Evolutionary conservation across 1,140 invertebrate species (phyloP).

Genomic region (Lanistes nyassanus): DNA sequence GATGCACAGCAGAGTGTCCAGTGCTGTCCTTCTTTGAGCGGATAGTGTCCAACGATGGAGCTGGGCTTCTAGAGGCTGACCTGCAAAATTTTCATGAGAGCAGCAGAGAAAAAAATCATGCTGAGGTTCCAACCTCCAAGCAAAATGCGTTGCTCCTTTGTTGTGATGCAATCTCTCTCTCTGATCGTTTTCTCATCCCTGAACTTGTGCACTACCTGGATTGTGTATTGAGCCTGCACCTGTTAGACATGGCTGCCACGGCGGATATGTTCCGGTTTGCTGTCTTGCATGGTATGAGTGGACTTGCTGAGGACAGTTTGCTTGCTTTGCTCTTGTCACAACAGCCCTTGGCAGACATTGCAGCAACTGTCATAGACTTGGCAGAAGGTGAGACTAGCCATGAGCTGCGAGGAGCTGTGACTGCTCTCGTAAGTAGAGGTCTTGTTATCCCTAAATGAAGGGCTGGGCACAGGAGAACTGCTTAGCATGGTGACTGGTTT

Average conservation of each 20-base stretch:
- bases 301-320: conserved; percentile 16
- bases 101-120: not conserved
- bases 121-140: not conserved
- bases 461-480: too few relatives aligned
- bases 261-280: conserved; percentile 23
- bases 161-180: conserved; percentile 16
- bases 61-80: not conserved
- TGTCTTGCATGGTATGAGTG: conserved; percentile 12
- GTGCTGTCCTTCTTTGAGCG: conserved; percentile 4
- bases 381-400: conserved; percentile 4
- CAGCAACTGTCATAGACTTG: not conserved
- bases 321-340: conserved; percentile 2
- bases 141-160: conserved; percentile 1
- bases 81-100: not conserved
- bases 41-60: too few relatives aligned
- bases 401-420: not conserved
- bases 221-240: not conserved
- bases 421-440: conserved; percentile 8
- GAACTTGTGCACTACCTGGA: conserved; percentile 25
- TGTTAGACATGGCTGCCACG: not conserved
- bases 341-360: not conserved
- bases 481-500: too few relatives aligned
- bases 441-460: too few relatives aligned
- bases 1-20: conserved; percentile 33
- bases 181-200: conserved; percentile 28